Evolutionary conservation across 2,113 vertebrate genomes (phyloP).

Genomic region (Phalacrocorax brasilianus): DNA sequence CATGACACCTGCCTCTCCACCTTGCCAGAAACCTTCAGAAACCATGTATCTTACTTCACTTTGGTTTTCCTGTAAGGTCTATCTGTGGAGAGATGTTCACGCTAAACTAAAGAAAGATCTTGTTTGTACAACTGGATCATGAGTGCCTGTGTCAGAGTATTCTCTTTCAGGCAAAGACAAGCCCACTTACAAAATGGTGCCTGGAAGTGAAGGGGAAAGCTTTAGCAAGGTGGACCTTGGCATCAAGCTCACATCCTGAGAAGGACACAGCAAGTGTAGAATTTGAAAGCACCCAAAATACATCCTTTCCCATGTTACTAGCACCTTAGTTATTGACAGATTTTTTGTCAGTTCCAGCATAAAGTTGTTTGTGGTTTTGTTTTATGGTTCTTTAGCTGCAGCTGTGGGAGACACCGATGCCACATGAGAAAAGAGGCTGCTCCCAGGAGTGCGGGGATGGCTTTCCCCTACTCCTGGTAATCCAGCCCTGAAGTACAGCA

Average conservation of each 20-base stretch:
- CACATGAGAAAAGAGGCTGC: background rate
- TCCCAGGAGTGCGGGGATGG: background rate
- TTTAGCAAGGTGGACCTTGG: background rate
- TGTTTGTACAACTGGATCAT: background rate
- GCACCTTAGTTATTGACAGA: background rate
- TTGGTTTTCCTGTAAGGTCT: background rate
- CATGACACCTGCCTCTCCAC: background rate
- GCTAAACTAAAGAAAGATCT: background rate
- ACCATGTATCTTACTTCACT: background rate
- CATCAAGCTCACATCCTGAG: background rate
- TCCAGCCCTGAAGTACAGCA: background rate
- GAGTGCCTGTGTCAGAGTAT: background rate
- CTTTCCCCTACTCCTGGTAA: background rate
- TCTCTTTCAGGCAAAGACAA: background rate
- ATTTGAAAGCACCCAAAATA: background rate
- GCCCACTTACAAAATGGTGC: background rate
- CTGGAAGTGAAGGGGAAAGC: background rate
- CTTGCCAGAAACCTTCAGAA: background rate
- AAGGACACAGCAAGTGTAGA: background rate
- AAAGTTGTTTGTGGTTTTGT: background rate
- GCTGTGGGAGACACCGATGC: background rate
- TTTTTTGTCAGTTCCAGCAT: background rate
- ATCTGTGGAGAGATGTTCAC: background rate
- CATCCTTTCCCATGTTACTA: background rate
- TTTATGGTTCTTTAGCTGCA: background rate